Base-by-base conservation (phyloP, 2,797 vertebrate genomes). In the Artibeus lituratus region DNA sequence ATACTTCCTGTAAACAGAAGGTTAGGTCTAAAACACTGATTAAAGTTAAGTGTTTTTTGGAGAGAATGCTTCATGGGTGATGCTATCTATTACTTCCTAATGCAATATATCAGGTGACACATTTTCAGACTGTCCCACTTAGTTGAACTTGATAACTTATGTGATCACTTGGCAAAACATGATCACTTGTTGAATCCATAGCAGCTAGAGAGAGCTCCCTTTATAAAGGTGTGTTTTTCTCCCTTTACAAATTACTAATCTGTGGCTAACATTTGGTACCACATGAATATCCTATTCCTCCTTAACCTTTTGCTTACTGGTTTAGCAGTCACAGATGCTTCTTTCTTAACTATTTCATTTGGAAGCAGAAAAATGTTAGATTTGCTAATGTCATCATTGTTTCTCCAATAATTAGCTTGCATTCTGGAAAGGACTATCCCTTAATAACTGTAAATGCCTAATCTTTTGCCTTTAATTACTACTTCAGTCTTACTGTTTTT, bases 401-500 rank as follows among this genome's bases (percentile, higher is more conserved):
- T 83, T 96, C 51, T 78, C 65, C 15, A 94, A 57, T 83, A 77
- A 67, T 67, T 88, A 88, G 19, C 47, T 78, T n/a, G 53, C 65
- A 80, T 85, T 96, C 67, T 74, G 29, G 29, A 89, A 73, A 94
- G 39, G 92, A 77, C 15, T 87, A 87, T 87, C 39, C 87, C 24
- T 70, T 82, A 94, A 88, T 55, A 84, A 89, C 72, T 80, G 5
- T 59, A 85, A 91, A 83, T 39, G 19, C 59, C 47, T 39, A 42
- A n/a, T 55, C 39, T 53, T 22, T 55, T 19, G 35, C 24, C 76
- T 87, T 85, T 72, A 91, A 84, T 85, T 85, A 92, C 39, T 76
- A 94, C 24, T 82, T 90, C 51, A 49, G 44, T 78, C 21, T 74
- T 92, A 81, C 11, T 84, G 42, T 62, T 78, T 51, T 4, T 44